Evolutionary conservation across 2,888 invertebrate species (phyloP), one percentile per base, ranked within the genome.

Genomic region (Strigamia crassipes): DNA sequence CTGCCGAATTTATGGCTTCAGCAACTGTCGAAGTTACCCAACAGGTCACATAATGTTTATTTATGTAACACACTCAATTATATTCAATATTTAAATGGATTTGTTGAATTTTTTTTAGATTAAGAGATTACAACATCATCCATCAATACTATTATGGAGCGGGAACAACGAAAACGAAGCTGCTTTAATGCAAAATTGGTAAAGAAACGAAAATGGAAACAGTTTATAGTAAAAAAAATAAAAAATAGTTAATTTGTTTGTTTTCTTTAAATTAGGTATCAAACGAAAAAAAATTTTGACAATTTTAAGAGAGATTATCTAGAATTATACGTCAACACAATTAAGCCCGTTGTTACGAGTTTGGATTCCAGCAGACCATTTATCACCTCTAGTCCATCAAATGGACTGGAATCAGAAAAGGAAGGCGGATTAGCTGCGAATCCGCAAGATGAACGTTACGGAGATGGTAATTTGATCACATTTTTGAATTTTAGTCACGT

Each of bases 301-400:
- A 88, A 89, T 81, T 95, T 93, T 86, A 91, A 92, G 85, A 85
- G 88, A 0, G 96, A 97, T 86, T 98, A 96, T 86, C 88, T 94
- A 0, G 91, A 92, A 85, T 90, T 99, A 0, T 99, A 98, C 86
- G 92, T 94, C 0, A 90, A 93, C 66, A 92, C 93, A 0, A 92
- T 97, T 1, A 91, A 91, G 85, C 90, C 90, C 1, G 91, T 92
- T 46, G 91, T 94, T 0, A 87, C 90, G 38, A 87, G 88, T 13
- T 86, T 92, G 46, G 94, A 94, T 85, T 88, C 90, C 0, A 90
- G 90, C 0, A 89, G 94, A 83, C 90, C 92, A 0, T 96, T 92
- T 86, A 86, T 97, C 6, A 91, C 93, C 0, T 98, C 98, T 0
- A 97, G 97, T 86, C 99, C 99, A 0, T 94, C 94, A 0, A 96